Evolutionary conservation across 1,140 invertebrate species (phyloP), one percentile per base, ranked within the genome.

Genomic region (Gonioctena quinquepunctata): DNA sequence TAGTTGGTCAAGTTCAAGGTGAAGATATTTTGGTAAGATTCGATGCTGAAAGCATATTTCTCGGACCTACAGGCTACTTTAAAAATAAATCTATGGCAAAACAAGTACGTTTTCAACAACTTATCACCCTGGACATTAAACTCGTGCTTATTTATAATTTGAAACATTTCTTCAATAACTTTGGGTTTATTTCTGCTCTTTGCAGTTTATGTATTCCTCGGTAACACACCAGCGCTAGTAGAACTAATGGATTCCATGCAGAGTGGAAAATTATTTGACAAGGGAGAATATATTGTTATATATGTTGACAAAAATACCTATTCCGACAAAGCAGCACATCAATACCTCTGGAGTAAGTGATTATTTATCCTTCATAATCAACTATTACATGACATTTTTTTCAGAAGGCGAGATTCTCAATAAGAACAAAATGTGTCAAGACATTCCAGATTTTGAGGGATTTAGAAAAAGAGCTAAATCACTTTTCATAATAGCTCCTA

Each of bases 231-330:
- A 28, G 90, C 92, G 13, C 86, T 98, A 19, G 91, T 95, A 54
- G 93, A 96, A 69, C 91, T 98, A 85, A 95, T 98, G 93, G 89
- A 88, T 42, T 91, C 92, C 6, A 94, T 98, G 92, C 92, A 97
- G 80, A 91, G 91, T 62, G 87, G 92, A 60, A 90, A 94, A 64
- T 79, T 98, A 57, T 92, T 98, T 78, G 91, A 92, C 18, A 91
- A 95, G 66, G 95, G 96, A 8, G 93, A 98, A 81, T 98, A 98
- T 81, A 93, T 97, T 86, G 93, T 98, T 49, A 96, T 99, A 79
- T 95, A 94, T 81, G 92, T 97, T 5, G 96, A 98, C 80, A 94
- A 93, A 88, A 91, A 94, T 86, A 92, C 91, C 0, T 96, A 94
- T 82, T 89, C 90, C 7, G 83, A 86, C 25, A 90, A 90, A 76